These are phyloP conservation scores for Neria commutata DNA, from an alignment of 2,888 invertebrate genomes.

Conservation along the genomic window DNA sequence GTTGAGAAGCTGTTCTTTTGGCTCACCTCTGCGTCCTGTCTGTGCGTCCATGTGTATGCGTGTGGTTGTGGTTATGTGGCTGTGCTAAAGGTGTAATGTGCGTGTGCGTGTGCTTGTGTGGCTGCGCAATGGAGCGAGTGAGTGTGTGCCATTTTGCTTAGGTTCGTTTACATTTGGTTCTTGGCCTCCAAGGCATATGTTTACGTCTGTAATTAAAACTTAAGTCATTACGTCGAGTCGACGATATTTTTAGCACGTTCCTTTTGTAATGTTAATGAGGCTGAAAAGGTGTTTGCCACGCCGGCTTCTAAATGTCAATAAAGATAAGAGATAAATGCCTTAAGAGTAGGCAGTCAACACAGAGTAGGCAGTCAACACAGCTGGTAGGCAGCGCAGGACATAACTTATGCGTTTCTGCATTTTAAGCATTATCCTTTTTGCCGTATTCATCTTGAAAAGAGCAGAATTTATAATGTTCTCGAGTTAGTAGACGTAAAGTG, in stretches of 20 bases:
- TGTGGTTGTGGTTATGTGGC: not conserved
- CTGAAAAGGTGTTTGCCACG: not conserved
- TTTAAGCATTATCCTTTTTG: too few relatives aligned
- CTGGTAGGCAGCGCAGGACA: too few relatives aligned
- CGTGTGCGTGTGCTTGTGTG: not conserved
- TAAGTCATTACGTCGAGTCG: slow-evolving; percentile 16
- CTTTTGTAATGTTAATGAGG: slow-evolving; percentile 18
- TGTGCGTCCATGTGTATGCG: not conserved
- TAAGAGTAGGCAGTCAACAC: not conserved
- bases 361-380: slow-evolving; percentile 1
- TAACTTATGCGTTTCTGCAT: too few relatives aligned
- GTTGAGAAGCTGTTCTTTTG: not conserved
- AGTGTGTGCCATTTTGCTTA: slow-evolving; percentile 1
- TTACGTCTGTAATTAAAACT: slow-evolving; percentile 27
- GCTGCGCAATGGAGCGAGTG: not conserved
- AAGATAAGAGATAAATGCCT: slow-evolving; percentile 12
- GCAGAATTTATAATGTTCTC: too few relatives aligned
- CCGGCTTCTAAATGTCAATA: slow-evolving; percentile 11
- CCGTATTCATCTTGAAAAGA: too few relatives aligned
- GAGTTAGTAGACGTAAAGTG: too few relatives aligned
- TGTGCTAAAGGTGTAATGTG: not conserved
- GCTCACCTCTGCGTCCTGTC: not conserved
- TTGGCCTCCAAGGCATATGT: slow-evolving; percentile 16
- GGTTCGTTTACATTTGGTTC: slow-evolving; percentile 14
- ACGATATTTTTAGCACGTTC: not conserved